Evolutionary conservation across 2,113 vertebrate species (phyloP).

Genomic region (Terrapene triunguis): DNA sequence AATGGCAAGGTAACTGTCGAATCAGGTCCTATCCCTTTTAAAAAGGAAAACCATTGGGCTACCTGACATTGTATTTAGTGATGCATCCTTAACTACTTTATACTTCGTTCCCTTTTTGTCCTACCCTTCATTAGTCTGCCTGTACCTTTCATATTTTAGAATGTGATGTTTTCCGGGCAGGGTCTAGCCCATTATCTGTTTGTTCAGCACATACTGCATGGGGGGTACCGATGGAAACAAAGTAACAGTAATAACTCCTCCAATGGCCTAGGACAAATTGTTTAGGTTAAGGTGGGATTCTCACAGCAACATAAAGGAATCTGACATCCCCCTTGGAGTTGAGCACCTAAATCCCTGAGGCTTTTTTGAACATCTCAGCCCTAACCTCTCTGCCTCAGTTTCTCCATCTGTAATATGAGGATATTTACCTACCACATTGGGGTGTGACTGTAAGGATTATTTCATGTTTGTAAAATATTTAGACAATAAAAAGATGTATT

Average conservation of each 20-base stretch:
- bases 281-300: not conserved
- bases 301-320: not conserved
- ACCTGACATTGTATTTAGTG: not conserved
- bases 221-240: not conserved
- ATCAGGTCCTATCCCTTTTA: not conserved
- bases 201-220: accelerated
- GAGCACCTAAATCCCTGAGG: not conserved
- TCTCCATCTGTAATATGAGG: not conserved
- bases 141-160: not conserved
- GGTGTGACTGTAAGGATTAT: not conserved
- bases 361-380: not conserved
- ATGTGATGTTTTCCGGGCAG: not conserved
- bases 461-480: not conserved
- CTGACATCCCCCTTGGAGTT: not conserved
- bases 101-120: not conserved
- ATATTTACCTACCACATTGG: not conserved
- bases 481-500: not conserved
- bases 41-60: not conserved
- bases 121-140: not conserved
- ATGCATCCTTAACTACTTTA: not conserved
- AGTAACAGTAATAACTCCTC: not conserved
- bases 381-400: not conserved
- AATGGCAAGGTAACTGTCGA: not conserved
- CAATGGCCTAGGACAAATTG: not conserved
- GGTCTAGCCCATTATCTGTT: not conserved